These are phyloP conservation scores for Scaptomyza cyrtandrae DNA, from an alignment of 2,888 invertebrate species.

Conservation along the genomic window DNA sequence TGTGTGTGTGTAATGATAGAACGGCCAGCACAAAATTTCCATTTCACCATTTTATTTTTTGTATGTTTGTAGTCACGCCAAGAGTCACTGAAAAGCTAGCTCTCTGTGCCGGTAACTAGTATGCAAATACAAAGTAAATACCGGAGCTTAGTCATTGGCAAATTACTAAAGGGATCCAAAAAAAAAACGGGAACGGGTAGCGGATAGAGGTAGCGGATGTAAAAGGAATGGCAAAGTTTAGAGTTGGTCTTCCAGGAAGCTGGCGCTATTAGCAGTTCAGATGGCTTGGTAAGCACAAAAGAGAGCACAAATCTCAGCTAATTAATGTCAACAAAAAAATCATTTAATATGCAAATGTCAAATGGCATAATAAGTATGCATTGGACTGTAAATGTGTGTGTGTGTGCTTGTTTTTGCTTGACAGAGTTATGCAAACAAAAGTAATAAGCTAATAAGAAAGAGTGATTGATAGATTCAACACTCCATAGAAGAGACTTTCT, in stretches of 20 bases:
- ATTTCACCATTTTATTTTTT: slow-evolving; percentile 28
- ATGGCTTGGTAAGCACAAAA: background rate
- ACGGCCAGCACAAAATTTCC: slow-evolving; percentile 40
- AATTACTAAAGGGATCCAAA: slow-evolving; percentile 27
- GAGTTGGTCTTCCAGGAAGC: background rate
- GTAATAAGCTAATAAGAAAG: slow-evolving; percentile 1
- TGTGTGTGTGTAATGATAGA: slow-evolving; percentile 51
- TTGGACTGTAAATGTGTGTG: slow-evolving; percentile 6
- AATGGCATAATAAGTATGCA: slow-evolving; percentile 49
- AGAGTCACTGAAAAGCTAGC: slow-evolving; percentile 43
- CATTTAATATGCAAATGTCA: slow-evolving; percentile 81
- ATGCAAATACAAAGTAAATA: slow-evolving; percentile 66
- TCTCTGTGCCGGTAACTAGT: slow-evolving; percentile 52
- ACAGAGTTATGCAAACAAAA: slow-evolving; percentile 25
- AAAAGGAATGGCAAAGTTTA: slow-evolving; percentile 22
- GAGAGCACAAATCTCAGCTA: slow-evolving; percentile 73
- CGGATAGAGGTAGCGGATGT: background rate
- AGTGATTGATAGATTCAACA: background rate
- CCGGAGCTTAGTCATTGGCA: slow-evolving; percentile 60
- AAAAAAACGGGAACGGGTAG: too few species aligned
- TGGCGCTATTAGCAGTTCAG: slow-evolving; percentile 41
- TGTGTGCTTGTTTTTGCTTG: slow-evolving; percentile 28
- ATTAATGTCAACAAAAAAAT: slow-evolving; percentile 80
- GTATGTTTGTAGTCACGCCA: slow-evolving; percentile 26
- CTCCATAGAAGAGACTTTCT: background rate